Evolutionary conservation across 2,113 vertebrate species (phyloP), one percentile per base, ranked within the genome.

Genomic region (Dipodomys spectabilis): DNA sequence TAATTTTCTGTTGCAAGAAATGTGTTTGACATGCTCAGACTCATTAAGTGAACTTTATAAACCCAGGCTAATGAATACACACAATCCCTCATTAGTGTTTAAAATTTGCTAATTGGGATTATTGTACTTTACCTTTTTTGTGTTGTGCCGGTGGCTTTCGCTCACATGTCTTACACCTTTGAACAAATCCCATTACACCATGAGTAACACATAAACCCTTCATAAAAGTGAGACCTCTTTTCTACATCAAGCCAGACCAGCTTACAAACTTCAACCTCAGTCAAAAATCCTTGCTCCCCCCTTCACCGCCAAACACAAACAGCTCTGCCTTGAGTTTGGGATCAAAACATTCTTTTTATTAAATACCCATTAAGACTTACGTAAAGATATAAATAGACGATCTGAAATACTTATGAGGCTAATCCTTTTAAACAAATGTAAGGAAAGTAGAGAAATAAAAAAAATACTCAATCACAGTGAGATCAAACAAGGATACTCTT

Each of bases 311-410:
- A 90, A 90, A 94, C 7, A 92, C 35, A 68, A 57, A 88, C 20
- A 86, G 27, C 32, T 86, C 44, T 88, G 78, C 35, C 13, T 65
- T 80, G 28, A n/a, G 57, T 68, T 69, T 82, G 68, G 65, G 65
- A 6, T 92, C 74, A 78, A 92, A 82, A 25, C 23, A 85, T 6
- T 45, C 30, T 84, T 64, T n/a, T n/a, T 60, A 90, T 39, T 30
- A 96, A 90, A 30, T 7, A 85, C 19, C 86, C 73, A 35, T 69
- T 91, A 89, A 78, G 73, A 39, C 39, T 49, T 49, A 95, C 39
- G 5, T 39, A 39, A 39, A 39, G 39, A 39, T 91, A 45, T 53
- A 82, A 35, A 89, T 78, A 53, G 9, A 20, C 28, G 2, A 80
- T 15, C 32, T 57, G 64, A 49, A 15, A 12, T 39, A 30, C 4